Base-by-base conservation (phyloP, 2,113 vertebrate genomes). In the Barbus barbus region DNA sequence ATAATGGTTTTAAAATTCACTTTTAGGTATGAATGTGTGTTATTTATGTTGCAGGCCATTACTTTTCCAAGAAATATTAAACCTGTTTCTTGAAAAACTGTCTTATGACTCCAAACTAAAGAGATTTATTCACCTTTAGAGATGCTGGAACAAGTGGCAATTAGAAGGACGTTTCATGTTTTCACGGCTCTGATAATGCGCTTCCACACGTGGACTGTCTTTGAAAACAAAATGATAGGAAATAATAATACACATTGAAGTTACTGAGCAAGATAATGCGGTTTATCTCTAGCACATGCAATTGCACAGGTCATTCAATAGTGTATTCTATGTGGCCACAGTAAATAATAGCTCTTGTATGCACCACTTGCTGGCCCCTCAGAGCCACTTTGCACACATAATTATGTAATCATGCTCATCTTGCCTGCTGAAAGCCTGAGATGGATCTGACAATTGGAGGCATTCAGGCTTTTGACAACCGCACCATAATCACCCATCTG, bases 401-500 rank as follows among this genome's bases (percentile, higher is more conserved):
- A 77, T 87, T 81, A 87, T 81, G 38, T 69, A 81, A 87, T 84
- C 86, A 81, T 58, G 82, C 41, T 83, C 76, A 83, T 81, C 72
- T 84, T 81, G 60, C 73, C 22, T 56, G 60, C 38, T 87, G 78
- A 83, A 81, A 71, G 63, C 38, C 60, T 48, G 71, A 48, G 71
- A 84, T 81, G 71, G 22, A 53, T 61, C 61, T 84, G 71, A 87
- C 82, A 84, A 84, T 87, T 75, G 82, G 61, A 84, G 22, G 33
- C 82, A 81, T 84, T 84, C 86, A 84, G 36, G 71, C 48, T 87
- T 82, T 67, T 41, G 60, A 74, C 69, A 78, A 73, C 20, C 60
- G 18, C 18, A 28, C 77, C 20, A 63, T 86, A 84, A 84, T 67
- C 82, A 81, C 2, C n/a, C 71, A 76, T 38, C 69, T 71, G 41